phyloP scores from a whole-genome alignment of 2,113 vertebrate species.

The Aix galericulata region DNA sequence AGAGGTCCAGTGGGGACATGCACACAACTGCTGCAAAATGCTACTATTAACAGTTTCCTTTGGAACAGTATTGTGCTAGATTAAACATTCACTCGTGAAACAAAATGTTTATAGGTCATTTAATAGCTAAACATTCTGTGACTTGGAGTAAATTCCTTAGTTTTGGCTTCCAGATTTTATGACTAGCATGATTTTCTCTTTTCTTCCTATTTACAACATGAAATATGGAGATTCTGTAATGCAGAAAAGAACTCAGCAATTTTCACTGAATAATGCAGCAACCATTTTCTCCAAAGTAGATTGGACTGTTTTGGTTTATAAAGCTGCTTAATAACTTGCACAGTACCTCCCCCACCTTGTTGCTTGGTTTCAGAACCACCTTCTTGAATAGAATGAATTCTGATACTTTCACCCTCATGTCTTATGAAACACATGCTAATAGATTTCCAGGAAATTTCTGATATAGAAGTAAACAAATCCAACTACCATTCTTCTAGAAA shows the following conservation, averaged over 20 bases:
- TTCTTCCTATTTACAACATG: neutral
- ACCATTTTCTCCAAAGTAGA: slow-evolving; percentile 1
- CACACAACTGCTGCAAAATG: slow-evolving; percentile 63
- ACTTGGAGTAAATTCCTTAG: slow-evolving; percentile 19
- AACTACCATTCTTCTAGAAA: neutral
- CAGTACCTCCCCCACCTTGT: neutral
- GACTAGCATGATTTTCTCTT: neutral
- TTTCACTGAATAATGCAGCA: slow-evolving; percentile 51
- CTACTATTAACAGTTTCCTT: slow-evolving; percentile 63
- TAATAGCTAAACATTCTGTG: slow-evolving; percentile 21
- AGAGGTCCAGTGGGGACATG: slow-evolving; percentile 70
- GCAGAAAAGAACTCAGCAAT: neutral
- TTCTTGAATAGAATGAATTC: neutral
- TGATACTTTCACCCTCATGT: neutral
- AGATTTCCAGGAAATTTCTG: neutral
- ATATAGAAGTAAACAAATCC: neutral
- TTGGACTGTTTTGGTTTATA: slow-evolving; percentile 14
- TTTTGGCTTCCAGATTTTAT: neutral
- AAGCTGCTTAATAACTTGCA: slow-evolving; percentile 26
- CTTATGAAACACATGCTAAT: neutral
- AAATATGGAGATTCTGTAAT: neutral
- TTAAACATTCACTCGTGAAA: slow-evolving; percentile 64
- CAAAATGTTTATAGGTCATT: slow-evolving; percentile 49
- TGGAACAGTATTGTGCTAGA: slow-evolving; percentile 46
- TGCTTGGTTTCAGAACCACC: neutral